A percentile compares a stretch with the other conserved stretches of the same genome.
These are phyloP conservation scores for Xestia c-nigrum DNA, from an alignment of 2,888 invertebrate genomes.

Conservation along the genomic window DNA sequence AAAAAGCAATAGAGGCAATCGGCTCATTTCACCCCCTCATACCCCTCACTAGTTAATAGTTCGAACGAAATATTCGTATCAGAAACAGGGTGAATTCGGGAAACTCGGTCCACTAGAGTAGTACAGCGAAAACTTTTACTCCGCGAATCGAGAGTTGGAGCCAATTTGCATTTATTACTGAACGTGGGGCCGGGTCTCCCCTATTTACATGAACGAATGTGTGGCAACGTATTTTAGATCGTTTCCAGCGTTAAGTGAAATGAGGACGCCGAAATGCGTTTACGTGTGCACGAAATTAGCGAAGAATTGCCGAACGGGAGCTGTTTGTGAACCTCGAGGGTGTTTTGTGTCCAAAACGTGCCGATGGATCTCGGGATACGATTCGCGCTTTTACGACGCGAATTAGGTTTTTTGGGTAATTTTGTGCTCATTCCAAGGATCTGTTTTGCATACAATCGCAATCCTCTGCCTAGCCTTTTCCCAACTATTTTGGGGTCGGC, in stretches of 20 bases:
- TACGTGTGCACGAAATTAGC: constrained; percentile 60
- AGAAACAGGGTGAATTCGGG: constrained; percentile 42
- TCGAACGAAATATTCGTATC: constrained; percentile 60
- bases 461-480: too few relatives aligned
- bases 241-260: constrained; percentile 63
- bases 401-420: constrained; percentile 28
- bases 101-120: constrained; percentile 47
- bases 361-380: constrained; percentile 26
- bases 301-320: constrained; percentile 48
- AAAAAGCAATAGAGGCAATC: constrained; percentile 45
- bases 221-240: constrained; percentile 64
- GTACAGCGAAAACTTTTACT: constrained; percentile 71
- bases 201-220: constrained; percentile 76
- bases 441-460: neutral
- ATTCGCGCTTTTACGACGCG: constrained; percentile 25
- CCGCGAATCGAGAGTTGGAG: constrained; percentile 73
- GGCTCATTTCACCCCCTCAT: constrained; percentile 50
- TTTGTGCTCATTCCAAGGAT: neutral
- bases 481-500: too few relatives aligned
- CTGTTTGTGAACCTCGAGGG: constrained; percentile 49
- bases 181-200: constrained; percentile 69
- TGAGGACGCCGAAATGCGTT: constrained; percentile 64
- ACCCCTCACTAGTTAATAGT: constrained; percentile 61
- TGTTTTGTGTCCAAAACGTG: constrained; percentile 50
- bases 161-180: constrained; percentile 85